Conservation (phyloP, 2,113 vertebrate species). For the Puma concolor region DNA sequence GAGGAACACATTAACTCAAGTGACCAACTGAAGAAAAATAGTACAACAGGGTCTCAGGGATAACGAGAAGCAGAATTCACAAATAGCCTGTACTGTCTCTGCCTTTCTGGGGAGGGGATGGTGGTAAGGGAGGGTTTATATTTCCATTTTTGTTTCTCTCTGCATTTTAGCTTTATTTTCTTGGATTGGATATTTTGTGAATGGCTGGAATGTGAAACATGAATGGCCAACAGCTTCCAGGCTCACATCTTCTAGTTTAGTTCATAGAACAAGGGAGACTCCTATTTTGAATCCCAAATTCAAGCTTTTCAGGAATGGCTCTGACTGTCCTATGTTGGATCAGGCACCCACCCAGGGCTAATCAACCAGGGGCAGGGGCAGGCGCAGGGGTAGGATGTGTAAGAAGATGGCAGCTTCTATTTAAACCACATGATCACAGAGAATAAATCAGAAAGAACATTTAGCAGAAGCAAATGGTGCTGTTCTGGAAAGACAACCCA, state of each 20-base stretch:
- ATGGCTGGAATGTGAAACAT: neutral
- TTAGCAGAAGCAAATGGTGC: neutral
- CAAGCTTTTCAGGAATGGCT: neutral
- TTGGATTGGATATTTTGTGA: neutral
- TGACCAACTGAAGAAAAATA: neutral
- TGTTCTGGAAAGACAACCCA: neutral
- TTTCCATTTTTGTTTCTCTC: neutral
- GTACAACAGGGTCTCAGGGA: no score
- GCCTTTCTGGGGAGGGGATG: rapidly evolving
- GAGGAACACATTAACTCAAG: neutral
- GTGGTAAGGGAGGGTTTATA: neutral
- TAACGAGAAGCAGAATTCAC: neutral
- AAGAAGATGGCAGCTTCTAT: neutral
- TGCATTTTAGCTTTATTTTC: neutral
- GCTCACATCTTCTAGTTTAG: neutral
- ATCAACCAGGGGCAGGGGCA: neutral
- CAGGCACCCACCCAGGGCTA: neutral
- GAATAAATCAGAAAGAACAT: neutral
- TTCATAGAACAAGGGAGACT: neutral
- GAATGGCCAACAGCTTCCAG: neutral
- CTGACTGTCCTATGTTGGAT: neutral
- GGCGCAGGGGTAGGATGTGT: neutral
- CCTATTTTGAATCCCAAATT: neutral
- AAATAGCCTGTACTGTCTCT: neutral
- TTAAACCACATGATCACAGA: neutral